Conservation (phyloP, 2,888 invertebrate species). For the Epirrita christyi region DNA sequence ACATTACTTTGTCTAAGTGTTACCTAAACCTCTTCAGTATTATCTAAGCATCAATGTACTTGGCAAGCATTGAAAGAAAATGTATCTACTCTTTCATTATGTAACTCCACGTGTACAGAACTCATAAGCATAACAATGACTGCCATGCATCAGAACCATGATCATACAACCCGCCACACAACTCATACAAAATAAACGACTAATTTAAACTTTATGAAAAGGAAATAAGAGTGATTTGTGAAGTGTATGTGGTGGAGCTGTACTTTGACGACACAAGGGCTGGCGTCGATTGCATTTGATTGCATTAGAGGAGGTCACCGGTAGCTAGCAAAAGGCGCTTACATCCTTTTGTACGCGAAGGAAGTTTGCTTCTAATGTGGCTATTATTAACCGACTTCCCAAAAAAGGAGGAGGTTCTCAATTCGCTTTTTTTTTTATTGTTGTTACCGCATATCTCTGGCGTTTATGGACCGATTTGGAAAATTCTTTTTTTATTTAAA, state of each 20-base stretch:
- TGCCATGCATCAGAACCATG: slow-evolving; percentile 18
- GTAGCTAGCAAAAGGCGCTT: too few relatives aligned
- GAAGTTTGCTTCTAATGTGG: too few relatives aligned
- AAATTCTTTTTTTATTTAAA: too few relatives aligned
- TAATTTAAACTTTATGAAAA: not conserved
- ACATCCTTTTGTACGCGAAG: too few relatives aligned
- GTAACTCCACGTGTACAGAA: slow-evolving; percentile 2
- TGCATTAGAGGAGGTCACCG: too few relatives aligned
- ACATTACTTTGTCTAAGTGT: slow-evolving; percentile 1
- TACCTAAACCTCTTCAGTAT: slow-evolving; percentile 3
- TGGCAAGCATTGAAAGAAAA: slow-evolving; percentile 5
- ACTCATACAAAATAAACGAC: too few relatives aligned
- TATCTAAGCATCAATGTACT: not conserved
- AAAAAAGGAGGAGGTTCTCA: too few relatives aligned
- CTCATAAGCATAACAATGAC: slow-evolving; percentile 19
- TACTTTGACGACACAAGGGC: not conserved
- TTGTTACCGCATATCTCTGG: too few relatives aligned
- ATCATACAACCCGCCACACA: slow-evolving; percentile 13
- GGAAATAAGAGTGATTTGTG: slow-evolving; percentile 1
- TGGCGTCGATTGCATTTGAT: slow-evolving; percentile 18
- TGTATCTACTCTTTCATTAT: slow-evolving; percentile 1
- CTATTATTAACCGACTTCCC: too few relatives aligned
- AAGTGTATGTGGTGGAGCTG: not conserved
- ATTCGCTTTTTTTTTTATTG: too few relatives aligned
- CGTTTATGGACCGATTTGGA: too few relatives aligned